A percentile compares a stretch with the other conserved stretches of the same genome.
Evolutionary conservation across 2,797 vertebrate species (phyloP).

Genomic region (Poecilia wingei): DNA sequence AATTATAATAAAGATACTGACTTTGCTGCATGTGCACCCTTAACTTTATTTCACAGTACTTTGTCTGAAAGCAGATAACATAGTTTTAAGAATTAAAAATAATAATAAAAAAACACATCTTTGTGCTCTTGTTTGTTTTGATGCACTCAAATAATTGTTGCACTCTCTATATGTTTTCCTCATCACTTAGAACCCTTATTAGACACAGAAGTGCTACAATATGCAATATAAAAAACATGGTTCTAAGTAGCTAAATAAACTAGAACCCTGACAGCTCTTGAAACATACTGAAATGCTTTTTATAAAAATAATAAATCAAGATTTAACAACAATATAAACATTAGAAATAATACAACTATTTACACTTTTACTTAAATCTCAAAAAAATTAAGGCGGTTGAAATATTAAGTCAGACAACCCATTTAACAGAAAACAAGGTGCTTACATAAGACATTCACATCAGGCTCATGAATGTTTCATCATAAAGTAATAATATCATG

Average conservation of each 20-base stretch:
- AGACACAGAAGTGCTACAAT: conserved; percentile 88
- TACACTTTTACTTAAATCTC: conserved; percentile 81
- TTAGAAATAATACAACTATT: conserved; percentile 75
- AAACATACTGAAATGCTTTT: conserved; percentile 81
- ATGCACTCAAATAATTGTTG: conserved; percentile 80
- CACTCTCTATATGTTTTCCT: conserved; percentile 77
- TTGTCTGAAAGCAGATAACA: conserved; percentile 87
- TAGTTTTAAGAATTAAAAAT: conserved; percentile 81
- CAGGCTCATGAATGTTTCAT: conserved; percentile 73
- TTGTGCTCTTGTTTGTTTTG: conserved; percentile 88
- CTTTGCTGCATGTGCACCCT: conserved; percentile 78
- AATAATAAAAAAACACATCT: conserved; percentile 76
- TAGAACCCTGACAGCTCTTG: conserved; percentile 82
- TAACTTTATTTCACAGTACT: conserved; percentile 88
- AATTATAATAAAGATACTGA: conserved; percentile 63
- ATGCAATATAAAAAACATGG: conserved; percentile 86
- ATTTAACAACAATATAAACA: conserved; percentile 80
- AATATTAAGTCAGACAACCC: conserved; percentile 81
- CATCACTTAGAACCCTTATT: conserved; percentile 78
- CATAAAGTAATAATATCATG: conserved; percentile 49
- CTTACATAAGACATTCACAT: conserved; percentile 69
- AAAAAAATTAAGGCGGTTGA: conserved; percentile 87
- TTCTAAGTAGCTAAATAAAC: conserved; percentile 81
- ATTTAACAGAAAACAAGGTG: conserved; percentile 73
- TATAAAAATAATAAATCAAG: conserved; percentile 79